Evolutionary conservation across 2,888 invertebrate species (phyloP), one percentile per base, ranked within the genome.

Genomic region (Drosophila siamana): DNA sequence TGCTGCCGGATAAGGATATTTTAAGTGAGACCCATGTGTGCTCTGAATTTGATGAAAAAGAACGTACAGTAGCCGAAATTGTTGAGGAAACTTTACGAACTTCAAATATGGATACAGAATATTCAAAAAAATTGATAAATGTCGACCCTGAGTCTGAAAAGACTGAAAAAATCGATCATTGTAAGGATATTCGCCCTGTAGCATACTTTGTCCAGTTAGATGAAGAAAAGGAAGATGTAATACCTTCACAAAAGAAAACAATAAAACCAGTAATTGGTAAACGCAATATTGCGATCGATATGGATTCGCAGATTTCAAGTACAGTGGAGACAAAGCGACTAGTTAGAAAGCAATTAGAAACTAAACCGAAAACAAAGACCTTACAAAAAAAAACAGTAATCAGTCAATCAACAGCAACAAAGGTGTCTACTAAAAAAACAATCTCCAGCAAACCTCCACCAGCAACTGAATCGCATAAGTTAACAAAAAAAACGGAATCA

Each of bases 191-290:
- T 47, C 72, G 74, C 2, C 81, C 89, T 0, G 50, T 88, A 30
- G 86, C 90, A 4, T 88, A 90, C 52, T 88, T 88, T 65, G 90
- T 90, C 4, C 86, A 88, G n/a, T 63, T 88, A 52, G 84, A 77
- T 26, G 69, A 80, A 5, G 64, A 64, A 26, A 56, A 44, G 2
- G 63, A 68, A 22, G 28, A 46, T 15, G n/a, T 40, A n/a, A n/a
- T 22, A 5, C 38, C 56, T 0, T n/a, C 36, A 15, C 60, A 59
- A 40, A 84, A 64, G 1, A 54, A 55, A 40, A 33, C 48, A 7
- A 6, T 36, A 0, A 75, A 62, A 51, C 3, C 51, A 0, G 6
- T 26, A 62, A 22, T 15, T 43, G 24, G 33, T 43, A 55, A 55
- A 40, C n/a, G 38, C 1, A 40, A 26, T 24, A 1, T 70, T 55